These are phyloP conservation scores for Steromphala cineraria DNA, from an alignment of 2,888 invertebrate species.

Conservation along the genomic window DNA sequence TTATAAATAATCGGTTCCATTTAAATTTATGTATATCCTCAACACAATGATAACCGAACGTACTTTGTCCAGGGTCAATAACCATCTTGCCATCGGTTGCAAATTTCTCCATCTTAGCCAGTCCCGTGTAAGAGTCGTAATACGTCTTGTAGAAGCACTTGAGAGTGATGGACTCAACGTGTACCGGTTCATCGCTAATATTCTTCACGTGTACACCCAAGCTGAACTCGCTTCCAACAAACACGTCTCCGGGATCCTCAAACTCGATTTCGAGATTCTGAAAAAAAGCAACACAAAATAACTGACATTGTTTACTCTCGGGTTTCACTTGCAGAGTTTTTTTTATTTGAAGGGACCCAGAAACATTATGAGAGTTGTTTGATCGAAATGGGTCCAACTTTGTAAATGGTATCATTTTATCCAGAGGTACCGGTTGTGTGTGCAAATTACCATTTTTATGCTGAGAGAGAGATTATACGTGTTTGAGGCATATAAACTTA, in stretches of 20 bases:
- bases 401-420: no score
- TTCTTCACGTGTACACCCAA: neutral
- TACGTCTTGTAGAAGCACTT: neutral
- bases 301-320: no score
- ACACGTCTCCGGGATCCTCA: neutral
- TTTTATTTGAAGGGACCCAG: no score
- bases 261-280: neutral
- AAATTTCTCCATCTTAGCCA: neutral
- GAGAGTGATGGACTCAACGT: neutral
- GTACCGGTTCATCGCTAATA: neutral
- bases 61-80: neutral
- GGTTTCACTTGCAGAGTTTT: no score
- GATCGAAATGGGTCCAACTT: no score
- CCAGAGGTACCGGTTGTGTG: no score
- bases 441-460: no score
- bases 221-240: slow-evolving; percentile 7
- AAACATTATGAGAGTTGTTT: no score
- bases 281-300: neutral
- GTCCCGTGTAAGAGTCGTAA: neutral
- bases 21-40: no score
- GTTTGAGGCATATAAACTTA: no score
- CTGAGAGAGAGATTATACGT: no score
- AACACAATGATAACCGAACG: neutral
- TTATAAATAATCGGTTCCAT: no score
- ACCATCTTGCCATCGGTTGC: neutral